Percentiles rank a stretch among this genome's conserved stretches.
phyloP scores from a whole-genome alignment of 1,140 invertebrate genomes.

The Zophobas atratus region DNA sequence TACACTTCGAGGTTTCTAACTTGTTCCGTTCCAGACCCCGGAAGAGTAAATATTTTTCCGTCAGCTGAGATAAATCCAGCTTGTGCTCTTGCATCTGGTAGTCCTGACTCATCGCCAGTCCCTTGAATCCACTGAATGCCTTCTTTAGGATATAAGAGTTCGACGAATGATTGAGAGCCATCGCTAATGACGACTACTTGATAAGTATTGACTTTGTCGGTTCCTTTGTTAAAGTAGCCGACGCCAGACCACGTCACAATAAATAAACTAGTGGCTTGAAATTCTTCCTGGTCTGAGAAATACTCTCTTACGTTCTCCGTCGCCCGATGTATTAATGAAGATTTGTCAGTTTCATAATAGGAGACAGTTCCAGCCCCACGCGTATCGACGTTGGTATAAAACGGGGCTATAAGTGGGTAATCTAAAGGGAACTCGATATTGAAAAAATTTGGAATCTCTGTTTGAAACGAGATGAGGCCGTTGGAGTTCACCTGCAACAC shows the following conservation, averaged over 20 bases:
- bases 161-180: slow-evolving; percentile 85
- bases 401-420: slow-evolving; percentile 90
- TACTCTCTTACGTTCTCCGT: slow-evolving; percentile 77
- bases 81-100: slow-evolving; percentile 91
- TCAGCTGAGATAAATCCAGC: slow-evolving; percentile 91
- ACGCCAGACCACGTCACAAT: slow-evolving; percentile 82
- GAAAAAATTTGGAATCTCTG: slow-evolving; percentile 87
- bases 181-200: slow-evolving; percentile 90
- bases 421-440: slow-evolving; percentile 93
- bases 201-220: slow-evolving; percentile 77
- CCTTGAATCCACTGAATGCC: slow-evolving; percentile 94
- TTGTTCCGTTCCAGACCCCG: slow-evolving; percentile 91
- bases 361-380: slow-evolving; percentile 81
- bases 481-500: slow-evolving; percentile 89
- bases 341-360: slow-evolving; percentile 83
- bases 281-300: slow-evolving; percentile 79
- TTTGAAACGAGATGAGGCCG: slow-evolving; percentile 91
- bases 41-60: slow-evolving; percentile 79
- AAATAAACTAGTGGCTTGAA: slow-evolving; percentile 74
- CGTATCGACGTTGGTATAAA: slow-evolving; percentile 93
- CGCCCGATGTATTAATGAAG: slow-evolving; percentile 76
- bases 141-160: slow-evolving; percentile 88
- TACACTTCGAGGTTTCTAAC: slow-evolving; percentile 83
- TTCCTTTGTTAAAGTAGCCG: slow-evolving; percentile 71
- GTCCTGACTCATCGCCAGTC: slow-evolving; percentile 73